Base-by-base conservation (phyloP, 1,140 invertebrate genomes). In the Ladona fulva region DNA sequence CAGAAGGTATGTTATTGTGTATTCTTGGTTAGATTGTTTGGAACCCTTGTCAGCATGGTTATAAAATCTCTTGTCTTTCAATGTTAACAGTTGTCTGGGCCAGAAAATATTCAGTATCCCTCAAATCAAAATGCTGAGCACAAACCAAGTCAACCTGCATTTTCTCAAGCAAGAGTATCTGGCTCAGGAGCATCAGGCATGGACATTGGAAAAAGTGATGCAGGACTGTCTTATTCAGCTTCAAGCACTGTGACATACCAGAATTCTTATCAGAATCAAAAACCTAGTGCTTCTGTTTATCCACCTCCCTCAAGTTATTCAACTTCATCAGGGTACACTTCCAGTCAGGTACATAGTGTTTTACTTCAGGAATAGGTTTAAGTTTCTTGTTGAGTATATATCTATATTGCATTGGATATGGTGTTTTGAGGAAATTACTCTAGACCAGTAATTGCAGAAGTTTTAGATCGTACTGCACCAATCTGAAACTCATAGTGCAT, bases 201-300 rank as follows among this genome's bases (percentile, higher is more conserved):
- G 78, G 78, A 79, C 42, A 66, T 66, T 66, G 52, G 52, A 22
- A 79, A 79, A 59, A 79, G n/a, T 75, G 78, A 79, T 44, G 78
- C 77, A 25, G 78, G 78, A 29, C 76, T 79, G 22, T 78, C 78
- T 16, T 79, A 79, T 44, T 79, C 78, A 25, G 42, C 77, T 16
- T 24, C 75, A n/a, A 79, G 74, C 42, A 79, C 78, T 25, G 76
- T 42, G 19, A 66, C 76, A 25, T 79, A 79, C 76, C 78, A 78
- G 73, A 24, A 74, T 12, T 66, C 52, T 66, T 77, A 79, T 25
- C 78, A 78, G 73, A 79, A 66, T 59, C 78, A 79, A 44, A 79
- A 79, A 66, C 25, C 78, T 59, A 75, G 73, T 77, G 74, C 29
- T 24, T 42, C 78, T 22, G 73, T 44, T 25, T 77, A 78, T 42